phyloP scores from a whole-genome alignment of 2,113 vertebrate genomes.

The Phocoena sinus region DNA sequence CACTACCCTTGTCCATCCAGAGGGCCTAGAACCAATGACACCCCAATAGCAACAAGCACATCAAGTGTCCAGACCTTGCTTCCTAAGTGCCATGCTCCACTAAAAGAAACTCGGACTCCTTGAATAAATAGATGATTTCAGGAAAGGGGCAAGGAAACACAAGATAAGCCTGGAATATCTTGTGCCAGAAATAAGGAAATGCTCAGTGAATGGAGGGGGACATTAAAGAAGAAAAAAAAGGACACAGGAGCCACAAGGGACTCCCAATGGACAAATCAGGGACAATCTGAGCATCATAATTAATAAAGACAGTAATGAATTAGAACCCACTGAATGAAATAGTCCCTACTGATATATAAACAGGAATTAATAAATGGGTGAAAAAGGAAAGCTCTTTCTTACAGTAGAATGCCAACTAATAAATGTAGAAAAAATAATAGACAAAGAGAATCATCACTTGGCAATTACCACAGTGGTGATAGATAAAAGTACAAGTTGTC shows the following conservation, averaged over 20 bases:
- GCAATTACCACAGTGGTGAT: neutral
- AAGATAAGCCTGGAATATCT: neutral
- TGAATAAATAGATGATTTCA: neutral
- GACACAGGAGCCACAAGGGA: neutral
- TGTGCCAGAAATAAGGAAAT: conserved; percentile 18
- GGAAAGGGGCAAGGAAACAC: neutral
- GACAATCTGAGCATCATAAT: neutral
- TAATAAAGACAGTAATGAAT: neutral
- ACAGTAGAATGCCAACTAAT: neutral
- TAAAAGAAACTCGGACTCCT: neutral
- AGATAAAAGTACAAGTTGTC: neutral
- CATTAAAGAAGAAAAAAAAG: neutral
- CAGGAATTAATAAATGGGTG: neutral
- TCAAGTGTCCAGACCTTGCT: neutral
- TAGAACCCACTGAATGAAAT: neutral
- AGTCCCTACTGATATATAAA: neutral
- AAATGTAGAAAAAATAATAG: neutral
- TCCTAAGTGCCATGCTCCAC: neutral
- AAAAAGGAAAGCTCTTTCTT: neutral
- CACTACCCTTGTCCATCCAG: neutral
- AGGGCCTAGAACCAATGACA: neutral
- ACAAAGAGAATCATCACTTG: neutral
- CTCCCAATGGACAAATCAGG: neutral
- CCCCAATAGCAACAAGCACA: neutral
- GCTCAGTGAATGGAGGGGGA: neutral